Base-by-base conservation (phyloP, 2,888 invertebrate genomes). In the Serrognathus titanus region DNA sequence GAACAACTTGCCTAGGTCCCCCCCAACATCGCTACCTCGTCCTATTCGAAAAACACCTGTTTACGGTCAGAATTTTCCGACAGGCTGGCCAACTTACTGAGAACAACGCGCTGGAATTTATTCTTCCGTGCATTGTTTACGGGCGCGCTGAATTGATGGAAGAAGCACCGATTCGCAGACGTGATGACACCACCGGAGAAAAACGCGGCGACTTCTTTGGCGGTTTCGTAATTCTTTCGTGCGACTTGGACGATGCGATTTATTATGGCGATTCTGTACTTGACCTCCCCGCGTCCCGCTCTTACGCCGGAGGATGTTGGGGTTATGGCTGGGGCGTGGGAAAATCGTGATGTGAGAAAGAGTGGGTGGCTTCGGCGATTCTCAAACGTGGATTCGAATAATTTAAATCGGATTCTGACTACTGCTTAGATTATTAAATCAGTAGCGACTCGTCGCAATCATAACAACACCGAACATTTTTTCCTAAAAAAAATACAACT, bases 261-360 rank as follows among this genome's bases (percentile, higher is more conserved):
- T 61, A 63, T 63, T 64, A 62, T 66, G 66, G 60, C 58, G 53
- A 55, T 66, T 66, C 69, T 71, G 66, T 67, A 71, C 69, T 69
- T 43, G 40, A 16, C 24, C 13, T 24, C 57, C 57, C 61, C 58
- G 58, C 58, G 53, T 53, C 61, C 61, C 58, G 61, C 50, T 60
- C 58, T 53, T 50, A 51, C 59, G 60, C 62, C 61, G 60, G 62
- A 85, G 85, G 86, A 85, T 86, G 86, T 86, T 79, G 84, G 85
- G 85, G 86, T 86, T 86, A 86, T 81, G 82, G 82, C 82, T 81
- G 83, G 86, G 87, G 86, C 87, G 87, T 87, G 87, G 86, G 87
- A 87, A 87, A 86, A 81, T 79, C 83, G 83, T 84, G 85, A 85
- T 87, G 87, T 87, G 87, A 86, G 87, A 87, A 87, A 86, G 85